phyloP scores from a whole-genome alignment of 1,140 invertebrate genomes.

The Anagrus nilaparvatae region DNA sequence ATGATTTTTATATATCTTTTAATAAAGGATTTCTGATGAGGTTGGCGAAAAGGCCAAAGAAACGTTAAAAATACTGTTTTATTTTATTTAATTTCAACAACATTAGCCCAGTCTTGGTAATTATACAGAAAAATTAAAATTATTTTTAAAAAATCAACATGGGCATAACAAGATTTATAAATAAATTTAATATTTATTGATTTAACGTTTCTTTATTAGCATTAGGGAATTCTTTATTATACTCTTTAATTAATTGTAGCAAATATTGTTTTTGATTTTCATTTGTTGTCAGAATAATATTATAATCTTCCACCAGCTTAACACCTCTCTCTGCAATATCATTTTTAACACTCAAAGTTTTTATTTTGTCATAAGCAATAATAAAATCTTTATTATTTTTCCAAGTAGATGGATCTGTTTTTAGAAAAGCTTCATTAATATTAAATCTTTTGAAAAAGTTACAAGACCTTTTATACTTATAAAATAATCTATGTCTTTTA shows the following conservation, averaged over 20 bases:
- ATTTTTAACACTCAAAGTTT: slow-evolving; percentile 9
- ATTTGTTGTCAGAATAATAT: slow-evolving; percentile 4
- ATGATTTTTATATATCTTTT: no score
- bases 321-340: slow-evolving; percentile 10
- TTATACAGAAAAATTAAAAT: no score
- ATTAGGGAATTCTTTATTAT: slow-evolving; percentile 5
- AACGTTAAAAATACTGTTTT: no score
- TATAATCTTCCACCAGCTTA: slow-evolving; percentile 3
- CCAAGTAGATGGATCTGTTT: slow-evolving; percentile 1
- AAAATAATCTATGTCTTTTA: no score
- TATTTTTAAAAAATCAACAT: no score
- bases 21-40: no score
- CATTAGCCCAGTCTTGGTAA: no score
- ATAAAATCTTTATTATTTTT: slow-evolving; percentile 2
- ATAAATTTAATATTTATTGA: no score
- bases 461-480: slow-evolving; percentile 9
- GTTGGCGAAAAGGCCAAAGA: no score
- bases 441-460: slow-evolving; percentile 6
- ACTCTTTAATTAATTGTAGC: slow-evolving; percentile 8
- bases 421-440: no score
- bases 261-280: slow-evolving; percentile 11
- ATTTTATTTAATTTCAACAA: no score
- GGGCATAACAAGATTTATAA: no score
- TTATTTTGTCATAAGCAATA: neutral
- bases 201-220: slow-evolving; percentile 2